Evolutionary conservation across 1,140 invertebrate genomes (phyloP), one percentile per base, ranked within the genome.

Genomic region (Mya arenaria): DNA sequence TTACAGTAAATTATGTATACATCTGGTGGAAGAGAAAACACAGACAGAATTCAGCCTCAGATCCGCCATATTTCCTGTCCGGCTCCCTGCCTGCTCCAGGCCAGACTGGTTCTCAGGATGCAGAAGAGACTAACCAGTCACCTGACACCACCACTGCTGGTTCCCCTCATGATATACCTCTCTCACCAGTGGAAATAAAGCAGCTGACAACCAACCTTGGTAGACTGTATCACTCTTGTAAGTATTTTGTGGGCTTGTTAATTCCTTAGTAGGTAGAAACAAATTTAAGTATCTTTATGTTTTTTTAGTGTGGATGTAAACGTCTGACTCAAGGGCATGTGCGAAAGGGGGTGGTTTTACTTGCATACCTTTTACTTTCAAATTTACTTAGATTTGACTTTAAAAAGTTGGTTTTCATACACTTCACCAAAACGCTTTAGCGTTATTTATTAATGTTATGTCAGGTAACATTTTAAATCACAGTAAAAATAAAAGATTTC

Each of bases 161-260:
- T 30, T 6, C 69, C 25, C 10, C 48, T 19, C 37, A 56, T 19
- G 56, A 52, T 6, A 30, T 37, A 10, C 78, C 66, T 41, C 65
- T 88, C 73, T 83, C 85, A 6, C 28, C 84, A 3, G 58, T 66
- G 23, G 87, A 88, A 62, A 32, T 87, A 5, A 65, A 82, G 34
- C 71, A 85, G 55, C 52, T 88, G 36, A 56, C 83, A 23, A 15
- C 63, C 28, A 72, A 69, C 17, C 60, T 88, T n/a, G 71, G 80
- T 44, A 72, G 83, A 41, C 66, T 88, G 30, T 74, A 82, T 68
- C 28, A 82, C 36, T 82, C 87, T 56, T 78, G 87, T 88, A 66
- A 56, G 80, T 82, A 13, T 15, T 48, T 25, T 56, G 48, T 55
- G 23, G 3, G 44, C 39, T 28, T 37, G 4, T 10, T 13, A 48